A percentile compares a stretch with the other conserved stretches of the same genome.
Conservation (phyloP, 2,113 vertebrate species). For the Erythrolamprus reginae region DNA sequence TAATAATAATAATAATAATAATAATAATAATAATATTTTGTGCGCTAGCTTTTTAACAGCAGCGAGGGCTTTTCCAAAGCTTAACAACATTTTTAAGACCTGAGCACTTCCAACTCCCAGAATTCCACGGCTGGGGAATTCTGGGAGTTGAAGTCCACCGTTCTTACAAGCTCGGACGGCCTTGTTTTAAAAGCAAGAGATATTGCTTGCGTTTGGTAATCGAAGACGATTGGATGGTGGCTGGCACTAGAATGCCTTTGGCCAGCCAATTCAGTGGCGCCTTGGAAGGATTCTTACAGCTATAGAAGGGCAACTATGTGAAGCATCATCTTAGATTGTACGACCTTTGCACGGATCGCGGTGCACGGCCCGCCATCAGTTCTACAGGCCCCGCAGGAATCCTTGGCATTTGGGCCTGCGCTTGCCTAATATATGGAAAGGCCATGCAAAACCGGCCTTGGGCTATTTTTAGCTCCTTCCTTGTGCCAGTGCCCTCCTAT, state of each 20-base stretch:
- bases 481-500: not conserved
- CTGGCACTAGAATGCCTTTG: not conserved
- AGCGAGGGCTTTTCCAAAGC: too few species aligned
- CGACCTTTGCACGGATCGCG: not conserved
- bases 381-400: not conserved
- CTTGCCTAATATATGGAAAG: not conserved
- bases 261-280: not conserved
- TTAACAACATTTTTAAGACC: not conserved
- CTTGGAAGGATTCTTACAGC: not conserved
- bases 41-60: not conserved
- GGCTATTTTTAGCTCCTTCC: slow-evolving; percentile 5
- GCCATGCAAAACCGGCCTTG: not conserved
- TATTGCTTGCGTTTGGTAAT: not conserved
- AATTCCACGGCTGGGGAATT: not conserved
- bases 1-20: too few species aligned
- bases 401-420: not conserved
- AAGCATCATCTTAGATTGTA: not conserved
- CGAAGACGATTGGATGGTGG: not conserved
- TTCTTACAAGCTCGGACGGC: not conserved
- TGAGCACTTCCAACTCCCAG: not conserved
- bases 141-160: not conserved
- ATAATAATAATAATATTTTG: too few species aligned
- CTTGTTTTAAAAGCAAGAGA: too few species aligned
- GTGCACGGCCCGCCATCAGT: not conserved
- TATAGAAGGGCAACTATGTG: not conserved